A percentile compares a stretch with the other conserved stretches of the same genome.
Evolutionary conservation across 64 coral and sea anemone species (phyloP).

Genomic region (Dendronephthya gigantea): DNA sequence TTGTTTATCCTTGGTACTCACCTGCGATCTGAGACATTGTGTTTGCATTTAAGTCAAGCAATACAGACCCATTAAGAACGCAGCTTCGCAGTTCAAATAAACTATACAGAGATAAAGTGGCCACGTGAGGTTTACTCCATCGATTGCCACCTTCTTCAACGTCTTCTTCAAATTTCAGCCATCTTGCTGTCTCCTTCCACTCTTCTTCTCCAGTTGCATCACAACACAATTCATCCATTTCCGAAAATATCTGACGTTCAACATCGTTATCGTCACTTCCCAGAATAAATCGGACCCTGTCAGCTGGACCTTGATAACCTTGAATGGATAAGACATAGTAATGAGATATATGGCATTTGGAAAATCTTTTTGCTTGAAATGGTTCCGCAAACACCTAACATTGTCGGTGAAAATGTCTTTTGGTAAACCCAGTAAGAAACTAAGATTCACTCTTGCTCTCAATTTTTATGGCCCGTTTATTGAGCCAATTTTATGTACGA

Average conservation of each 20-base stretch:
- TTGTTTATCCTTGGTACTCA: slow-evolving; percentile 5
- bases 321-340: not conserved
- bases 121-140: slow-evolving; percentile 98
- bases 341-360: not conserved
- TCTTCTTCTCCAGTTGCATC: slow-evolving; percentile 64
- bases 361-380: too few species aligned
- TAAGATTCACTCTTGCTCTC: too few species aligned
- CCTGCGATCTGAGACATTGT: slow-evolving; percentile 74
- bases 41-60: slow-evolving; percentile 77
- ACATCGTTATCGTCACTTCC: slow-evolving; percentile 69
- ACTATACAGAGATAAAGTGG: slow-evolving; percentile 86
- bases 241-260: slow-evolving; percentile 69
- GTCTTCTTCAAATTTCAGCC: slow-evolving; percentile 98
- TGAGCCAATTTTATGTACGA: too few species aligned
- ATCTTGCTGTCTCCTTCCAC: slow-evolving; percentile 91
- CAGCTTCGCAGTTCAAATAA: slow-evolving; percentile 90
- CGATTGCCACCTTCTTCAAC: slow-evolving; percentile 92
- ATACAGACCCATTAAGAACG: slow-evolving; percentile 64
- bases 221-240: slow-evolving; percentile 54
- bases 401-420: too few species aligned
- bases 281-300: slow-evolving; percentile 89
- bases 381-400: too few species aligned
- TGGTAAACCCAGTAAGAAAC: too few species aligned
- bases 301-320: slow-evolving; percentile 37
- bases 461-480: too few species aligned